Conservation (phyloP, 2,888 invertebrate genomes). For the Elegia similella region DNA sequence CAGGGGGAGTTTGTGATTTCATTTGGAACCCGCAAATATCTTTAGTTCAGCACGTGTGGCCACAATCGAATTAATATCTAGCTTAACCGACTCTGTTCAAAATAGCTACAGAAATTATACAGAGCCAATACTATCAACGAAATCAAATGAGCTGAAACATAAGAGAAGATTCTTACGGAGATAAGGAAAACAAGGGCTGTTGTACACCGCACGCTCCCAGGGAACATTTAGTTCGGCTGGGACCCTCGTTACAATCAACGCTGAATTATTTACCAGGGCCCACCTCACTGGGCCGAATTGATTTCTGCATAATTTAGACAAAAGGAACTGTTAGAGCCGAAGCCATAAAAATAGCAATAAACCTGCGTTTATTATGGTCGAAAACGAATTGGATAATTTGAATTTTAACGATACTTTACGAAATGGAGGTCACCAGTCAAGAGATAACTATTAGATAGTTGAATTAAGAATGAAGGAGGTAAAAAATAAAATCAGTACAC, state of each 20-base stretch:
- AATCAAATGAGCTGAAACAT: slow-evolving; percentile 38
- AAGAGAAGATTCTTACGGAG: slow-evolving; percentile 46
- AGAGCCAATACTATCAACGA: slow-evolving; percentile 41
- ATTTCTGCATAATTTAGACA: slow-evolving; percentile 76
- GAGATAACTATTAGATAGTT: slow-evolving; percentile 70
- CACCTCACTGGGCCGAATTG: slow-evolving; percentile 68
- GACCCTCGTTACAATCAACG: slow-evolving; percentile 74
- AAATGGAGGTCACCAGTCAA: slow-evolving; percentile 41
- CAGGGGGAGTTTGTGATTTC: slow-evolving; percentile 52
- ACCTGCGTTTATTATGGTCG: slow-evolving; percentile 38
- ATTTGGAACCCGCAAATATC: slow-evolving; percentile 40
- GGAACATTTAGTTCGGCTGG: slow-evolving; percentile 67
- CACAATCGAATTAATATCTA: slow-evolving; percentile 22
- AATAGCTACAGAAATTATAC: slow-evolving; percentile 37
- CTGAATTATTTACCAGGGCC: slow-evolving; percentile 74
- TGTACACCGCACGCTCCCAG: slow-evolving; percentile 55
- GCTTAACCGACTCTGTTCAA: slow-evolving; percentile 18
- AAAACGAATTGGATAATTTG: slow-evolving; percentile 32
- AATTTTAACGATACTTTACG: slow-evolving; percentile 25
- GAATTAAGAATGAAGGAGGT: slow-evolving; percentile 69
- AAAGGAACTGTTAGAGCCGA: slow-evolving; percentile 50
- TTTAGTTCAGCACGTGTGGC: slow-evolving; percentile 24
- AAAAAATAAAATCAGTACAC: slow-evolving; percentile 78
- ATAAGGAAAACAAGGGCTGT: slow-evolving; percentile 61
- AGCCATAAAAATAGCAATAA: slow-evolving; percentile 56